Evolutionary conservation across 2,888 invertebrate genomes (phyloP).

Genomic region (Ichneumoninae sp.): DNA sequence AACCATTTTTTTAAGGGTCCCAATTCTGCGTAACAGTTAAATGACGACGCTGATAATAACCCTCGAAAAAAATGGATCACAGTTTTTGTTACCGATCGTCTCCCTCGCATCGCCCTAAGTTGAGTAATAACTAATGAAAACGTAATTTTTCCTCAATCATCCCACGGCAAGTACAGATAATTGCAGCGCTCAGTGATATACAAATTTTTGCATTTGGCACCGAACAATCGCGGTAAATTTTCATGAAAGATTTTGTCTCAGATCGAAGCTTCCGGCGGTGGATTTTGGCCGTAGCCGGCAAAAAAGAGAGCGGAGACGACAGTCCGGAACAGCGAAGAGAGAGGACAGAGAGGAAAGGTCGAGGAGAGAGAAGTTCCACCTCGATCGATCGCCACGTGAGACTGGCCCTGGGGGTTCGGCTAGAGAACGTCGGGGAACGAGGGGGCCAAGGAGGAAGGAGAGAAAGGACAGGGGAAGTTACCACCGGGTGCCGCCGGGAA

Average conservation of each 20-base stretch:
- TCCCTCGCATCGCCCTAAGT: too few relatives aligned
- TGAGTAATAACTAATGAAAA: too few relatives aligned
- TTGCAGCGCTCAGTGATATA: too few relatives aligned
- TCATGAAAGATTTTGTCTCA: background rate
- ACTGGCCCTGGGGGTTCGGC: slow-evolving; percentile 67
- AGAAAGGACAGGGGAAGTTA: slow-evolving; percentile 55
- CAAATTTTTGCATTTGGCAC: too few relatives aligned
- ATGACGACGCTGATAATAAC: too few relatives aligned
- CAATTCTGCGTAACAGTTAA: too few relatives aligned
- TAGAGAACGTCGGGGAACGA: slow-evolving; percentile 25
- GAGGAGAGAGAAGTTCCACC: slow-evolving; percentile 69
- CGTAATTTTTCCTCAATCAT: background rate
- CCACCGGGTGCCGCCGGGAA: slow-evolving; percentile 48
- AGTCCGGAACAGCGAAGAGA: slow-evolving; percentile 56
- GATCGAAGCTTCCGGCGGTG: background rate
- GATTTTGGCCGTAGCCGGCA: background rate
- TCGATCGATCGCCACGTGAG: slow-evolving; percentile 76
- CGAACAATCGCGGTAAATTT: background rate
- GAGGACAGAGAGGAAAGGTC: slow-evolving; percentile 59
- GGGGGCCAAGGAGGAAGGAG: slow-evolving; percentile 18
- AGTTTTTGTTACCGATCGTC: too few relatives aligned
- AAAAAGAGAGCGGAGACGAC: slow-evolving; percentile 35
- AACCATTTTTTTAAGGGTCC: too few relatives aligned
- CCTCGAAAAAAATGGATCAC: too few relatives aligned
- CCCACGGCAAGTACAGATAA: too few relatives aligned